phyloP scores from a whole-genome alignment of 2,797 vertebrate genomes.

The Naso thynnoides region DNA sequence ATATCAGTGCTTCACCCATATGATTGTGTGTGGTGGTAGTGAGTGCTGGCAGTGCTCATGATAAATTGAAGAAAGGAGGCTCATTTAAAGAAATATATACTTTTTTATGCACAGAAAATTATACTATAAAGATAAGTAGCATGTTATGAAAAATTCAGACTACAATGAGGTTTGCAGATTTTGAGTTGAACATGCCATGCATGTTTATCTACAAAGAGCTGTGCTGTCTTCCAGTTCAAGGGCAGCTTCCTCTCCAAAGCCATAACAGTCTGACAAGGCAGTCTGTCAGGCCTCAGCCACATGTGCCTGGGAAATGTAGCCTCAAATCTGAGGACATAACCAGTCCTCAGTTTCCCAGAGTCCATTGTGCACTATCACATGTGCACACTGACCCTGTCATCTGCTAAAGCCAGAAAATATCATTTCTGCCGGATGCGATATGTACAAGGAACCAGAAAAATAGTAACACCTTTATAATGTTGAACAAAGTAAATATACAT shows the following conservation, averaged over 20 bases:
- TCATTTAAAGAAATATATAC: neutral
- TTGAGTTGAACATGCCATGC: conserved; percentile 2
- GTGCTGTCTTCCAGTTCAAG: conserved; percentile 41
- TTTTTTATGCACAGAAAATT: neutral
- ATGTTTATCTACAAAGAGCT: conserved; percentile 5
- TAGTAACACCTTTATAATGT: neutral
- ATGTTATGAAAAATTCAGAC: neutral
- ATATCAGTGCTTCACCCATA: neutral
- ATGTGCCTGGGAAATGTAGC: conserved; percentile 13
- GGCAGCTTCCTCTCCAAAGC: conserved; percentile 30
- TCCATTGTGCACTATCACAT: too few species aligned
- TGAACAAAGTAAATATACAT: neutral
- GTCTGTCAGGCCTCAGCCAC: neutral
- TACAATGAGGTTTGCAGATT: neutral
- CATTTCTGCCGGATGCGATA: neutral
- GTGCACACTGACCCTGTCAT: neutral
- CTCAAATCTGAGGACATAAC: conserved; percentile 8
- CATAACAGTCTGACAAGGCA: conserved; percentile 38
- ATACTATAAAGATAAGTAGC: neutral
- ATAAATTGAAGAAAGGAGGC: neutral
- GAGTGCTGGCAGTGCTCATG: neutral
- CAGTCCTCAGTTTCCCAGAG: neutral
- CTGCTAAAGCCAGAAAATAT: neutral
- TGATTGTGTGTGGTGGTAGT: neutral
- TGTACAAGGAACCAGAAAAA: neutral